Conservation (phyloP, 2,888 invertebrate genomes). For the Schrankia costaestrigalis region DNA sequence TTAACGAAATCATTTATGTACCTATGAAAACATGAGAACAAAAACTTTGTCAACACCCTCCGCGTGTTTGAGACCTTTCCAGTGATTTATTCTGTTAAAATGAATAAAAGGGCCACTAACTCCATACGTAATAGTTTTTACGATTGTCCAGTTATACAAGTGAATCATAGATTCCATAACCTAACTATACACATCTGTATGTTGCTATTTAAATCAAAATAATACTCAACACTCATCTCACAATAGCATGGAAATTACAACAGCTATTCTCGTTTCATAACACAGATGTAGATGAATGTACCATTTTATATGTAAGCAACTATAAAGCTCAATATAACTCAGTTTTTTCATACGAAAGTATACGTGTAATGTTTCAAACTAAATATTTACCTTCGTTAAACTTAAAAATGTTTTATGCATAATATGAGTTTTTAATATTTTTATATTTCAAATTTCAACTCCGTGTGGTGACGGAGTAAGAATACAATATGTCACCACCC, state of each 20-base stretch:
- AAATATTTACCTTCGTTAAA: slow-evolving; percentile 50
- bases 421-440: slow-evolving; percentile 37
- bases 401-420: slow-evolving; percentile 47
- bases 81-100: no score
- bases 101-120: no score
- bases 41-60: no score
- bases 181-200: no score
- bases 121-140: no score
- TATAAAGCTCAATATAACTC: slow-evolving; percentile 53
- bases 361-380: slow-evolving; percentile 45
- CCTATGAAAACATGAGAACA: no score
- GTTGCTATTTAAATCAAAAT: slow-evolving; percentile 3
- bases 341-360: slow-evolving; percentile 47
- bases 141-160: no score
- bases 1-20: no score
- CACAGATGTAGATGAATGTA: slow-evolving; percentile 40
- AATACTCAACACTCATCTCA: slow-evolving; percentile 25
- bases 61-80: no score
- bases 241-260: slow-evolving; percentile 40
- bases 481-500: no score
- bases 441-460: slow-evolving; percentile 41
- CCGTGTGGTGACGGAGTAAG: no score
- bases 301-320: slow-evolving; percentile 48
- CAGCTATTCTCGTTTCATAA: slow-evolving; percentile 48
- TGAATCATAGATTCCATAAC: no score